Conservation (phyloP, 2,888 invertebrate species). For the Ophioninae sp. region DNA sequence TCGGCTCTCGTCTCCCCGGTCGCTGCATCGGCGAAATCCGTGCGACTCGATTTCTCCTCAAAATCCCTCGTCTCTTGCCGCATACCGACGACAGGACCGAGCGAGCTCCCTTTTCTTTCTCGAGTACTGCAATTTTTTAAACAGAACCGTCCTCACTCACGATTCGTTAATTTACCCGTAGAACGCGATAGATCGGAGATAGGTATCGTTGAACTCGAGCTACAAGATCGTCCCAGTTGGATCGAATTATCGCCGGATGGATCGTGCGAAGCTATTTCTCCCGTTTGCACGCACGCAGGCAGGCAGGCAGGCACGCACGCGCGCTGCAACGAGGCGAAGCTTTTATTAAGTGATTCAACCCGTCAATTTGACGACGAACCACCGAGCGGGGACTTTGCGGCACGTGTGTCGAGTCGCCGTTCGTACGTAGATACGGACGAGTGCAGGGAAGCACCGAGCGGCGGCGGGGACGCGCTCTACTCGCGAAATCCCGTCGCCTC, state of each 20-base stretch:
- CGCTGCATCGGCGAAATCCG: not conserved
- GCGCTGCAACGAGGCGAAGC: not conserved
- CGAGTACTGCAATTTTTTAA: not conserved
- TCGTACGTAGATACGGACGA: not conserved
- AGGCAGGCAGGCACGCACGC: not conserved
- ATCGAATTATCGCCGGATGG: not conserved
- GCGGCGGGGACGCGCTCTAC: not conserved
- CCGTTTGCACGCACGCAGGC: not conserved
- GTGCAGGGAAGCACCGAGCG: not conserved
- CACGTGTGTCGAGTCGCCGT: not conserved
- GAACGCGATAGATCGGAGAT: not conserved
- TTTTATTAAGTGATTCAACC: not conserved
- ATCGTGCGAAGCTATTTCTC: not conserved
- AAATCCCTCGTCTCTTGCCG: not conserved
- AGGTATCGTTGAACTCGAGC: not conserved
- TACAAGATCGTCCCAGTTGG: not conserved
- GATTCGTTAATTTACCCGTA: not conserved
- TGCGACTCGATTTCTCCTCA: slow-evolving; percentile 4
- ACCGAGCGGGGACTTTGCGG: not conserved
- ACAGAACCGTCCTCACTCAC: not conserved
- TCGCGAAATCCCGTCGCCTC: not conserved
- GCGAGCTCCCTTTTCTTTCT: not conserved
- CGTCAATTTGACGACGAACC: slow-evolving; percentile 8
- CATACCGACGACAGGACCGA: not conserved
- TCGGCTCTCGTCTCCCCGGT: not conserved